phyloP scores from a whole-genome alignment of 2,888 invertebrate genomes.

The Nemoura dubitans region DNA sequence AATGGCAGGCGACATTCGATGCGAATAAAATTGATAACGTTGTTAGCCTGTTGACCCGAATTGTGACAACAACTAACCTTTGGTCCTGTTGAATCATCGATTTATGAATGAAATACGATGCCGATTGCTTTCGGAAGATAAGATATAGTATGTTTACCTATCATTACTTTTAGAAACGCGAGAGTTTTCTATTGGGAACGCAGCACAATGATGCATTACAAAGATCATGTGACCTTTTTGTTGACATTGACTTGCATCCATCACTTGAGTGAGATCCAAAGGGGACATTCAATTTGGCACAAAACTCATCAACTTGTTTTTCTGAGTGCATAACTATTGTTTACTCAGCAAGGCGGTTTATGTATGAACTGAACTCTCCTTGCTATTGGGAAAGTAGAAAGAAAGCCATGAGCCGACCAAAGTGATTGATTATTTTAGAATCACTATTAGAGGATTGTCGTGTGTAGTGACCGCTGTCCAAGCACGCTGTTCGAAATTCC shows the following conservation, averaged over 20 bases:
- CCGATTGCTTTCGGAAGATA: not conserved
- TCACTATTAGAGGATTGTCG: not conserved
- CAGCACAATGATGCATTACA: not conserved
- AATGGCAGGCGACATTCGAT: not conserved
- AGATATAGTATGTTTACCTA: not conserved
- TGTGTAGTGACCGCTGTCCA: not conserved
- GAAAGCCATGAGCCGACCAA: not conserved
- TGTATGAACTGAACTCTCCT: not conserved
- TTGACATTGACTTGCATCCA: not conserved
- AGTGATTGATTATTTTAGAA: not conserved
- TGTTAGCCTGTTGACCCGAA: not conserved
- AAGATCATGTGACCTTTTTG: slow-evolving; percentile 7
- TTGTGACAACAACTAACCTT: not conserved
- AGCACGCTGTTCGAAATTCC: not conserved
- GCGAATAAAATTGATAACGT: slow-evolving; percentile 3
- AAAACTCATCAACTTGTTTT: not conserved
- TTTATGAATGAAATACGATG: not conserved
- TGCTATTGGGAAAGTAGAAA: not conserved
- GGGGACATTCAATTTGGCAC: not conserved
- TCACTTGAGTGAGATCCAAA: not conserved
- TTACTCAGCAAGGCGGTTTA: not conserved
- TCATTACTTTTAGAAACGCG: no score
- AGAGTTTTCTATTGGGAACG: not conserved
- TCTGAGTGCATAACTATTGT: not conserved
- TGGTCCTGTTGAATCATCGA: not conserved